phyloP scores from a whole-genome alignment of 2,888 invertebrate genomes.

The Athripsodes cinereus region DNA sequence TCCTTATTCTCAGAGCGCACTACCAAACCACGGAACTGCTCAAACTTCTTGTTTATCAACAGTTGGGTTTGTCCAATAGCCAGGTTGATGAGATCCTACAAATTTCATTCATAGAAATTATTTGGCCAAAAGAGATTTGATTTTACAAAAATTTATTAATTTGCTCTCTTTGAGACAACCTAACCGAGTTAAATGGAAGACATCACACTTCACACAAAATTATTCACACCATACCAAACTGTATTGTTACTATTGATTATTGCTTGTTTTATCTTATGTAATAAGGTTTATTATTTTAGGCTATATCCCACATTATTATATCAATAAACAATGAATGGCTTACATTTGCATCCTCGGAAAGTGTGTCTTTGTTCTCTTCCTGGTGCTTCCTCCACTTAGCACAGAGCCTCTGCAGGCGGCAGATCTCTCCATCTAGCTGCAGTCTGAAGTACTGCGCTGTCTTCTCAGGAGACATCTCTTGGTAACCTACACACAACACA shows the following conservation, averaged over 20 bases:
- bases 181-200: too few species aligned
- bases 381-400: conserved; percentile 49
- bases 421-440: conserved; percentile 48
- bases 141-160: too few species aligned
- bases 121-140: too few species aligned
- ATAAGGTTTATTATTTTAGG: too few species aligned
- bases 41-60: conserved; percentile 68
- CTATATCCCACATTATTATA: too few species aligned
- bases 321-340: neutral
- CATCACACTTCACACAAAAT: too few species aligned
- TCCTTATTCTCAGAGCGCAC: conserved; percentile 40
- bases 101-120: too few species aligned
- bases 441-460: conserved; percentile 38
- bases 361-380: conserved; percentile 31
- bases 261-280: too few species aligned
- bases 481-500: conserved; percentile 26
- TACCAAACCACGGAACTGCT: conserved; percentile 64
- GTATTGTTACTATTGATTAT: too few species aligned
- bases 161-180: too few species aligned
- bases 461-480: conserved; percentile 37
- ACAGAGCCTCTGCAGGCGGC: conserved; percentile 48
- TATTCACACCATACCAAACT: too few species aligned
- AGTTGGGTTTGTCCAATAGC: conserved; percentile 75
- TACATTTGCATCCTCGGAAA: conserved; percentile 50
- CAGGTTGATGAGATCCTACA: conserved; percentile 54